Evolutionary conservation across 2,888 invertebrate genomes (phyloP), one percentile per base, ranked within the genome.

Genomic region (Zygaena filipendulae): DNA sequence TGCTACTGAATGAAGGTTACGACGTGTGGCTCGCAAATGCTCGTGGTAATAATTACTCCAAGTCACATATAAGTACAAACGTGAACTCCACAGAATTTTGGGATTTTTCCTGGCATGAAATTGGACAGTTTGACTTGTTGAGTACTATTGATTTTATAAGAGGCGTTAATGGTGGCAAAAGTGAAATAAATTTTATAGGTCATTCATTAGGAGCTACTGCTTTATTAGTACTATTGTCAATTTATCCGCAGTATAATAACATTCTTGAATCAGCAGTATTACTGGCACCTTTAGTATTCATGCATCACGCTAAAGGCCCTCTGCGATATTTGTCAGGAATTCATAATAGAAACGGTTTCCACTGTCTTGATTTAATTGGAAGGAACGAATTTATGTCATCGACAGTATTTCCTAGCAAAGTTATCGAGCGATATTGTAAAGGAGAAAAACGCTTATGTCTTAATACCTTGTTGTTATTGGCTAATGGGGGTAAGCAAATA

Each of bases 21-120:
- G 83, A 84, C 30, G 82, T 83, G 2, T 91, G 74, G 90, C 81
- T 67, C 81, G 61, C 67, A 6, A 83, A 83, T 24, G 60, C 68
- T 1, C 57, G 71, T 49, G 72, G 74, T 1, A 72, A 68, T 34
- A 54, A 55, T 33, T 72, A 70, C 36, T 72, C 69, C 10, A 56
- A 30, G 31, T 29, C 29, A 3, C 53, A 58, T 31, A 22, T 34
- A 1, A 40, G 11, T 2, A 43, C 32, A 25, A 30, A 20, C 3
- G n/a, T 33, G 0, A 33, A 47, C 4, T 33, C 41, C 1, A 5
- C 29, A 5, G 43, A 50, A 1, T 59, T 47, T 36, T 64, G 60
- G 61, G 40, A 66, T 39, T 66, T 60, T 40, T 52, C 62, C 3
- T 60, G 49, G 43, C 58, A 67, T 35, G 62, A 66, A 49, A 59